Base-by-base conservation (phyloP, 2,113 vertebrate genomes). In the Lucifuga dentata region DNA sequence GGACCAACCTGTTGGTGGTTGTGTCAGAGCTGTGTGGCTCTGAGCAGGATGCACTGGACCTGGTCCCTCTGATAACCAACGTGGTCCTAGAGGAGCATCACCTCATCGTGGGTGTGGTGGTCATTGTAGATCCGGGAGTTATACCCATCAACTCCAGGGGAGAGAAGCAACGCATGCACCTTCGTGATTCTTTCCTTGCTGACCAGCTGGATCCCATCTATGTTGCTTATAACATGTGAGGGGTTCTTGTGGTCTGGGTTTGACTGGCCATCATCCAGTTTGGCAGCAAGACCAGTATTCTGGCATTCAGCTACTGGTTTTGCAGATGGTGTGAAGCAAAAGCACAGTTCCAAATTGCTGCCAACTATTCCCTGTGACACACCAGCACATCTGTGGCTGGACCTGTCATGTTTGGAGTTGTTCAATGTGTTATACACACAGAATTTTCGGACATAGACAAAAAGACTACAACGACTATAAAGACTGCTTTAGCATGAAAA, bases 171-270 rank as follows among this genome's bases (percentile, higher is more conserved):
- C 93, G 98, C 43, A 99, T 99, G 97, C 97, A 99, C 79, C 96
- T 99, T 13, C 93, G 97, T 0, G 98, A 99, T 93, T 98, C 97
- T 21, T 99, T 99, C 83, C 92, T 99, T 0, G 97, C 97, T 0
- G 98, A 99, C 76, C 97, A 99, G 84, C 85, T 99, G 72, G 98
- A 99, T 87, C 98, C 98, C 75, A 98, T 99, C 53, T 99, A 99
- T 0, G 97, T 99, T 33, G 97, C 97, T 3, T 99, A 99, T 78
- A 99, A 99, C 89, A 99, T 99, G 98, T 99, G 91, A 93, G 78
- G n/a, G 0, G 1, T 15, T 10, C 6, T 19, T 50, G 60, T 12
- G 39, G 19, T 48, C 39, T 19, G 19, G 57, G 45, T 33, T 32
- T 24, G 16, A 2, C 40, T 1, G 5, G 49, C 26, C 39, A 1